Evolutionary conservation across 37 sponge, comb jelly and placozoan species (phyloP).

Genomic region (Theonella swinhoei): DNA sequence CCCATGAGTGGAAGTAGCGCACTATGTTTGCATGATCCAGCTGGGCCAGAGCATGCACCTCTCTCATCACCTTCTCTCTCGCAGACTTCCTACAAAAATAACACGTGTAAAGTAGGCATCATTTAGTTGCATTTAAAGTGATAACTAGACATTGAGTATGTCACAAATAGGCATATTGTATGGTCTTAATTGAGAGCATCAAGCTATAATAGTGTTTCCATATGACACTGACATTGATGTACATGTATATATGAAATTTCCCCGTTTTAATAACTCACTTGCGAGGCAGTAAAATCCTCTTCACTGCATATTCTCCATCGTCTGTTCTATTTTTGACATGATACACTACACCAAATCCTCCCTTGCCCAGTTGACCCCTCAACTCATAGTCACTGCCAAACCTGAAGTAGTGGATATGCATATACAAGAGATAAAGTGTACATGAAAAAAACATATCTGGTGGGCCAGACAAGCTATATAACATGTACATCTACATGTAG

Average conservation of each 20-base stretch:
- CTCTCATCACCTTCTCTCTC: constrained; percentile 86
- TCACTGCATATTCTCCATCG: constrained; percentile 83
- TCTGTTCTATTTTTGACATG: constrained; percentile 76
- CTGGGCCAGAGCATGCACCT: constrained; percentile 84
- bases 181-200: too few relatives aligned
- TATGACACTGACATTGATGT: too few relatives aligned
- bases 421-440: not conserved
- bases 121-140: too few relatives aligned
- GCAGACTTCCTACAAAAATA: constrained; percentile 26
- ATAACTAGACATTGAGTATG: too few relatives aligned
- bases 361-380: constrained; percentile 69
- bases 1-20: constrained; percentile 89
- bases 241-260: too few relatives aligned
- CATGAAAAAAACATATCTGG: not conserved
- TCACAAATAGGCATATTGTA: too few relatives aligned
- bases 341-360: constrained; percentile 92
- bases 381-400: constrained; percentile 78
- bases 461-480: not conserved
- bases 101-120: not conserved
- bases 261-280: constrained; percentile 54
- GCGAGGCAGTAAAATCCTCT: constrained; percentile 75
- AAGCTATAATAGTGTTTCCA: too few relatives aligned
- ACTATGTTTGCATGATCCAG: constrained; percentile 85
- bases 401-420: not conserved
- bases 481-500: not conserved